Base-by-base conservation (phyloP, 2,797 vertebrate species). In the Enteromius argenteus region DNA sequence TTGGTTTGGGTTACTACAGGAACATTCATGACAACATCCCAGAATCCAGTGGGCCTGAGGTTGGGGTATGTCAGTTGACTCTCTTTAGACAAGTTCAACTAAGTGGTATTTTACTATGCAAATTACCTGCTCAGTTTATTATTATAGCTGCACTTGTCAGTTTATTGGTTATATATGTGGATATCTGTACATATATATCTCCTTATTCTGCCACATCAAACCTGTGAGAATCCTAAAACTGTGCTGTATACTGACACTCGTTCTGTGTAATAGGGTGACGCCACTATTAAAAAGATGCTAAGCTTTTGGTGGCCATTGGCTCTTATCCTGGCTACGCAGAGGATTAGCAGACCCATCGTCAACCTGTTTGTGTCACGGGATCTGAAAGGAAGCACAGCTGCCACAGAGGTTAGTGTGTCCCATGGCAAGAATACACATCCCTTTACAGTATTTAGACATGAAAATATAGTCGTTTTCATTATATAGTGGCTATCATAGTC, bases 281-380 rank as follows among this genome's bases (percentile, higher is more conserved):
- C 98, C 84, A 99, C 98, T 2, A 94, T 99, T 93, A 97, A 95
- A 89, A 99, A 99, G 95, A 99, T 99, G 98, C 94, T 99, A 91
- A 96, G 95, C 86, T 99, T 99, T 93, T 99, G 98, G 98, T 99
- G 98, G 98, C 98, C 98, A 35, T 91, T 99, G 94, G 98, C 98
- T 0, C 96, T 99, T 83, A 99, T 99, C 91, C 90, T 99, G 91
- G 98, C 98, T 37, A 99, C 98, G 4, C 98, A 99, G 91, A 91
- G 98, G 79, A 99, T 99, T 92, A 99, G 98, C 62, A 94, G 98
- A 85, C 98, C 98, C 39, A 99, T 99, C 42, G 98, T 99, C 91
- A 99, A 99, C 91, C 97, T 99, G 86, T 99, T 99, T 89, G 98
- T 99, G 32, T 99, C 98, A n/a, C 96, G 98, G 1, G 98, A 99